Evolutionary conservation across 2,113 vertebrate species (phyloP), one percentile per base, ranked within the genome.

Genomic region (Saguinus imperator): DNA sequence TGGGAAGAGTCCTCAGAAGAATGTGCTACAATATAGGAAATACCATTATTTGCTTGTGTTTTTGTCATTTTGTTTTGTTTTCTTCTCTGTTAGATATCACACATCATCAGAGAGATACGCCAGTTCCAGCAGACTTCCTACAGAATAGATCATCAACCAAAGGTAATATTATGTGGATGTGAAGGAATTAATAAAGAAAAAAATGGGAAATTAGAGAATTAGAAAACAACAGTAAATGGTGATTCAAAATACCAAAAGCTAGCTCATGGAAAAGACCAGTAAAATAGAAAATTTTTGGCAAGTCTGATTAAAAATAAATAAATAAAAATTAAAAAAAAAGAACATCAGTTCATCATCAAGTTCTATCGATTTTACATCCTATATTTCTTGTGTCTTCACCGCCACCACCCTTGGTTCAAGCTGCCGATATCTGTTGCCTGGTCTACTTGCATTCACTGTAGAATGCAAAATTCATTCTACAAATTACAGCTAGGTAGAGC

Each of bases 61-160:
- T 25, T 92, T 5, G 21, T 3, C 75, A 48, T 77, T 77, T 32
- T 77, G 75, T 77, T 48, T 75, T 75, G 12, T 58, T n/a, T 35
- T 97, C 29, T 97, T 93, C 91, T 85, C 96, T 96, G 66, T 43
- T 97, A 99, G 99, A 99, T 99, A 98, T 99, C 99, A 1, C 99
- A 99, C 92, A 99, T 99, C 97, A 99, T 99, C 98, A 98, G 99
- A 98, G 99, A 99, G 98, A 99, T 99, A 87, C 99, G 99, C 11
- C 99, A 99, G 98, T 99, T 99, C 98, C 99, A 99, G 98, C 99
- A 99, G 99, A 99, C 99, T 1, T 99, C 99, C 8, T 99, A 99
- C 98, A 99, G 99, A 97, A 99, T 99, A 97, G 99, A 99, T 92
- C 99, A 99, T 97, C 99, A 99, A 95, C 98, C 99, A 97, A 99